Base-by-base conservation (phyloP, 2,888 invertebrate genomes). In the Drosophila ezoana region DNA sequence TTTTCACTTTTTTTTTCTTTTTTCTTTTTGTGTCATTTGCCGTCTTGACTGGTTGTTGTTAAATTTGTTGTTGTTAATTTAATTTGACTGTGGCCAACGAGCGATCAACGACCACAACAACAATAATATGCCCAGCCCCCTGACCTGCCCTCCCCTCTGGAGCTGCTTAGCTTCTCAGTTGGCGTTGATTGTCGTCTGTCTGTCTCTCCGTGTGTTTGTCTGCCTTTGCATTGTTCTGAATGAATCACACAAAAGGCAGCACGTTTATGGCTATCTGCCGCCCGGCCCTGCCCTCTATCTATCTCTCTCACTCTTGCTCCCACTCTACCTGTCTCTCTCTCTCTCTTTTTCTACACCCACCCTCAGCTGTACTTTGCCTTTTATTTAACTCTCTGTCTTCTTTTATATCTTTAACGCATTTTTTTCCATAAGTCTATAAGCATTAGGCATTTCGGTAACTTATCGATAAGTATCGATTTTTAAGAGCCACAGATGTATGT, bases 51-150 rank as follows among this genome's bases (percentile, higher is more conserved):
- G 51, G 71, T 33, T 33, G 28, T 32, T 37, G 35, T 16, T 51
- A 9, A 40, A 28, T 40, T 18, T 38, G 56, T 57, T 44, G 60
- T 74, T 82, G 83, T 83, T 82, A 78, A 86, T 86, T 86, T 84
- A 81, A 87, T 84, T 83, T 85, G 78, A 73, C 75, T 77, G 70
- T 62, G 75, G 69, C 77, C 72, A 80, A 71, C 71, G 69, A 69
- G 71, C 87, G 82, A 83, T 84, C 87, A 84, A 85, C 87, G 81
- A 79, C 87, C 71, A 74, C 77, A 74, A 59, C 51, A 65, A 57
- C 61, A 63, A 70, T 37, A 66, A 68, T 45, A 11, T 10, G 32
- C 10, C n/a, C 32, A n/a, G 38, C 44, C 54, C 10, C 2, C 23
- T 23, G 18, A 0, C 2, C 28, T 11, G 1, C 3, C 14, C 37